These are phyloP conservation scores for Saguinus midas DNA, from an alignment of 2,113 vertebrate species.

Conservation along the genomic window DNA sequence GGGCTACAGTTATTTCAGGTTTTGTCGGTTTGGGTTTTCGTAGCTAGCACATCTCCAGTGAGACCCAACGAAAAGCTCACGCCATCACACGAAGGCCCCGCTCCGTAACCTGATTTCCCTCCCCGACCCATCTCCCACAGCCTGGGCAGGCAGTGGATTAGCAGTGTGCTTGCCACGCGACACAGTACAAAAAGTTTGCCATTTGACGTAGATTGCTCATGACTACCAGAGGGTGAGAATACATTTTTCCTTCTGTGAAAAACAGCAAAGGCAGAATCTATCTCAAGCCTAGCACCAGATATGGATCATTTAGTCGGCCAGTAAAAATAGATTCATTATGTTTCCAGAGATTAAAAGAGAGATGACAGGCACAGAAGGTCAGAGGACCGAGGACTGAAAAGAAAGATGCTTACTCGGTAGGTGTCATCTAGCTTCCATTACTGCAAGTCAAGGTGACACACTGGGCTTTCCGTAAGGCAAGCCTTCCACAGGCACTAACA, in stretches of 20 bases:
- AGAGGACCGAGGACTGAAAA: neutral
- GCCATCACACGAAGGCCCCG: neutral
- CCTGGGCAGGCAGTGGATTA: neutral
- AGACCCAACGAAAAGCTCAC: neutral
- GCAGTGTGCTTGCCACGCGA: neutral
- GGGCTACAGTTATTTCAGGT: neutral
- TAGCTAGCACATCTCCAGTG: neutral
- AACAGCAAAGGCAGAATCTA: neutral
- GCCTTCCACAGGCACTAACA: neutral
- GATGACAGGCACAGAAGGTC: neutral
- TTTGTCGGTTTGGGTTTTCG: neutral
- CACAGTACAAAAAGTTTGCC: neutral
- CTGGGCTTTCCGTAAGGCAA: neutral
- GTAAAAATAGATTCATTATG: neutral
- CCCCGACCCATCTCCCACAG: neutral
- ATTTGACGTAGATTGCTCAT: neutral
- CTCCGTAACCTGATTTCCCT: neutral
- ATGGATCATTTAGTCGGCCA: neutral
- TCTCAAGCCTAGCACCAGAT: neutral
- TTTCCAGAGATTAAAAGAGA: neutral
- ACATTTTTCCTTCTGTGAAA: neutral
- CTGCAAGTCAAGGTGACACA: neutral
- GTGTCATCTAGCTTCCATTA: neutral
- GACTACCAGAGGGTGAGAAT: neutral
- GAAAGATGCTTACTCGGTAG: neutral